Conservation (phyloP, 2,888 invertebrate species). For the Agonopterix subpropinquella region DNA sequence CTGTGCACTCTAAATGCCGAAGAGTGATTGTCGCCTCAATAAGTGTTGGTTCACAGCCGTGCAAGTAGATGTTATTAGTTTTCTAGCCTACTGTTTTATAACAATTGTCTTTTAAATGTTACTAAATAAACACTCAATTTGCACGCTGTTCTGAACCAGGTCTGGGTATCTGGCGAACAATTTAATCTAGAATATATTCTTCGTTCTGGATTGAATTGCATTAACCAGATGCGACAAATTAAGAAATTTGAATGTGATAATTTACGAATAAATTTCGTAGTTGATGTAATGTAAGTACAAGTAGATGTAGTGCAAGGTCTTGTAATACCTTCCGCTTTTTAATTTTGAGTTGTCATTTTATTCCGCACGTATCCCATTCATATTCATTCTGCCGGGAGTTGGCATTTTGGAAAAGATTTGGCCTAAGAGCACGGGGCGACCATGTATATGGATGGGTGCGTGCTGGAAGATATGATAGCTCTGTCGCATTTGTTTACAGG, state of each 20-base stretch:
- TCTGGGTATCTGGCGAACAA: conserved; percentile 11
- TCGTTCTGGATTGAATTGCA: conserved; percentile 35
- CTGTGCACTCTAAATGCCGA: conserved; percentile 68
- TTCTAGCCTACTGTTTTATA: conserved; percentile 1
- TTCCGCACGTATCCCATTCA: conserved; percentile 78
- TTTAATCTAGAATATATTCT: conserved; percentile 26
- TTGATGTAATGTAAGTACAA: conserved; percentile 58
- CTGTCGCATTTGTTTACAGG: conserved; percentile 52
- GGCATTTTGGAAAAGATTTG: conserved; percentile 48
- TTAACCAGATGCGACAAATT: conserved; percentile 33
- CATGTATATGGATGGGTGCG: conserved; percentile 73
- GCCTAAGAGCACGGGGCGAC: conserved; percentile 47
- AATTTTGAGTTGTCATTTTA: conserved; percentile 73
- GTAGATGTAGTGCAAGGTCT: conserved; percentile 65
- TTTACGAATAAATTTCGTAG: conserved; percentile 29
- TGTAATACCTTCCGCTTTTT: conserved; percentile 67
- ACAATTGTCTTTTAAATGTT: neutral
- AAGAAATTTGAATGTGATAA: conserved; percentile 28
- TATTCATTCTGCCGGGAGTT: conserved; percentile 74
- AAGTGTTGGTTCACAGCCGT: conserved; percentile 29
- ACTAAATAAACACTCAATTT: conserved; percentile 13
- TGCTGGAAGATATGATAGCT: conserved; percentile 57
- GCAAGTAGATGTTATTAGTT: conserved; percentile 15
- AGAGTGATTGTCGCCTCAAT: conserved; percentile 62
- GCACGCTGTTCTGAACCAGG: conserved; percentile 24